Conservation (phyloP, 2,888 invertebrate genomes). For the Allygus modestus region DNA sequence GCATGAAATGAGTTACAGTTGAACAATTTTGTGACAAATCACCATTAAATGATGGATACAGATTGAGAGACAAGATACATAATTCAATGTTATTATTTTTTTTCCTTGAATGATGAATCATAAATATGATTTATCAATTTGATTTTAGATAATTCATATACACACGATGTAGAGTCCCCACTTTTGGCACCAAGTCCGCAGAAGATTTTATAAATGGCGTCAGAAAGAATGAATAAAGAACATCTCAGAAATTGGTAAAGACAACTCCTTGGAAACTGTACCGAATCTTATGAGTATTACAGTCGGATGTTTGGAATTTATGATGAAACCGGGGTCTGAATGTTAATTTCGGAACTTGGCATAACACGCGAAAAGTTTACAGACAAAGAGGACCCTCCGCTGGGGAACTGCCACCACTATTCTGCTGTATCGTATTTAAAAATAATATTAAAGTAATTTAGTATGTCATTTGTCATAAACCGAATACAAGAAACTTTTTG, state of each 20-base stretch:
- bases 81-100: too few relatives aligned
- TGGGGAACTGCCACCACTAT: conserved; percentile 7
- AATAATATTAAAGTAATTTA: background rate
- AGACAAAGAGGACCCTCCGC: conserved; percentile 41
- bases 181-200: conserved; percentile 22
- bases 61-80: too few relatives aligned
- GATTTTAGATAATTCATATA: too few relatives aligned
- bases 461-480: background rate
- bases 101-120: too few relatives aligned
- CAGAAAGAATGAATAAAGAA: conserved; percentile 18
- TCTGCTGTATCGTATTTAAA: background rate
- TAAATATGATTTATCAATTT: too few relatives aligned
- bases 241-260: conserved; percentile 21
- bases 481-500: too few relatives aligned
- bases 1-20: too few relatives aligned
- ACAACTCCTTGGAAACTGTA: conserved; percentile 20
- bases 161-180: background rate
- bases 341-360: conserved; percentile 45
- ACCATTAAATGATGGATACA: too few relatives aligned
- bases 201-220: conserved; percentile 23
- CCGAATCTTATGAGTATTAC: conserved; percentile 46
- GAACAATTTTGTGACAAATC: too few relatives aligned
- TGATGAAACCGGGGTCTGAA: conserved; percentile 36
- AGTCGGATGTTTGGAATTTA: conserved; percentile 49
- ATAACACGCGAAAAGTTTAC: conserved; percentile 41